phyloP scores from a whole-genome alignment of 2,113 vertebrate genomes.

The Baryphthengus martii region DNA sequence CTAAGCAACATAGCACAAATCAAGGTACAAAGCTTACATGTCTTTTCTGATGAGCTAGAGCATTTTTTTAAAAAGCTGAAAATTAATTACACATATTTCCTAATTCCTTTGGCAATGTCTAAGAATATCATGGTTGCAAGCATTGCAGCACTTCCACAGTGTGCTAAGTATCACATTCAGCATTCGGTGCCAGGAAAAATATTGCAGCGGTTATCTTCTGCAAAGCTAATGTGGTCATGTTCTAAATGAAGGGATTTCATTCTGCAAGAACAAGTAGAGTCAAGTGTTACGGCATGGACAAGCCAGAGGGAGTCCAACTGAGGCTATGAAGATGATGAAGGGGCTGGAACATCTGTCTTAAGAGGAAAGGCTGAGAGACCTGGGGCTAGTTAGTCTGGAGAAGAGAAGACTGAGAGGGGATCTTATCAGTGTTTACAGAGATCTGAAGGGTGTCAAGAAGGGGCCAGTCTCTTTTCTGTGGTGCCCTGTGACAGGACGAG shows the following conservation, averaged over 20 bases:
- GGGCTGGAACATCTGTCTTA: no score
- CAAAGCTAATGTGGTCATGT: neutral
- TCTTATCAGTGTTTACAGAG: no score
- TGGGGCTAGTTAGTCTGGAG: no score
- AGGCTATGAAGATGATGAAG: no score
- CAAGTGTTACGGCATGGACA: neutral
- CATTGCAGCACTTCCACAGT: neutral
- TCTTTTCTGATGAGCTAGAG: slow-evolving; percentile 4
- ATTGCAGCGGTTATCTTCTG: neutral
- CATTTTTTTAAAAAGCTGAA: slow-evolving; percentile 33
- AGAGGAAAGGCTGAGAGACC: no score
- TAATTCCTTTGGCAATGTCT: neutral
- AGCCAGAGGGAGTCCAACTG: no score
- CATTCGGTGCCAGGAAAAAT: neutral
- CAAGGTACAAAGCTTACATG: slow-evolving; percentile 22
- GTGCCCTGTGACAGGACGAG: no score
- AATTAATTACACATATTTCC: neutral
- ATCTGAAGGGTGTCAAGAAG: no score
- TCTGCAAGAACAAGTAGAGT: neutral
- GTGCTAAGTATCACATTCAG: neutral
- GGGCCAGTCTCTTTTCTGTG: no score
- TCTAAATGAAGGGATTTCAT: neutral
- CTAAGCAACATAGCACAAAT: slow-evolving; percentile 18
- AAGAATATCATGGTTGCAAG: neutral
- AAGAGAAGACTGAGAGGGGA: no score